Evolutionary conservation across 2,888 invertebrate genomes (phyloP).

Genomic region (Acrobasis repandana): DNA sequence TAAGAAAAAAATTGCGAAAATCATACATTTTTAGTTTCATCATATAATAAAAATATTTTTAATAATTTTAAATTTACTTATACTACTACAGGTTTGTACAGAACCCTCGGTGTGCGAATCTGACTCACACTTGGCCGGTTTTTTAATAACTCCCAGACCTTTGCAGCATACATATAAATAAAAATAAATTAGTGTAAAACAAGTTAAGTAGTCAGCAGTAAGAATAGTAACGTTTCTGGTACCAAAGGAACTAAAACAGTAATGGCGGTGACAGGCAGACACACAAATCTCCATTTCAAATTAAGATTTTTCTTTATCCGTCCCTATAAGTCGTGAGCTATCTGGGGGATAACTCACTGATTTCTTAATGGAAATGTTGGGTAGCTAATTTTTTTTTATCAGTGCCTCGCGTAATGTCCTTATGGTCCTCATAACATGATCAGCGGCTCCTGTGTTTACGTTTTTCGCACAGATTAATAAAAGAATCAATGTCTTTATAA

Average conservation of each 20-base stretch:
- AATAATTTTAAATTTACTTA: too few relatives aligned
- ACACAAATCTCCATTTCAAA: conserved; percentile 32
- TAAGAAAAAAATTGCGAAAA: too few relatives aligned
- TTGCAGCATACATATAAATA: too few relatives aligned
- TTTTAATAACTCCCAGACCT: too few relatives aligned
- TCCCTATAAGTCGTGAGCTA: conserved; percentile 29
- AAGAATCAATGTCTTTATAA: not conserved
- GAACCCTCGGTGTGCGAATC: too few relatives aligned
- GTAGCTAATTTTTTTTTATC: conserved; percentile 28
- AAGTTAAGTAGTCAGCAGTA: not conserved
- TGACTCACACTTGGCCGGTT: too few relatives aligned
- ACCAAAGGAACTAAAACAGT: conserved; percentile 8
- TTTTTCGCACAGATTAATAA: conserved; percentile 12
- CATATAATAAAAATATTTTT: too few relatives aligned
- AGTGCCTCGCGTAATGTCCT: conserved; percentile 21
- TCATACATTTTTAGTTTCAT: too few relatives aligned
- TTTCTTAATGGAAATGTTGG: conserved; percentile 35
- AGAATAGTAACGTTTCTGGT: not conserved
- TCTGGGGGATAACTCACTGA: conserved; percentile 30
- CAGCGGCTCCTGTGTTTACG: conserved; percentile 14
- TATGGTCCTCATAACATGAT: conserved; percentile 13
- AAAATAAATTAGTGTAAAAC: too few relatives aligned
- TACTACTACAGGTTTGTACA: too few relatives aligned
- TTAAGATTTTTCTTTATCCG: conserved; percentile 37
- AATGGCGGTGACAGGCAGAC: conserved; percentile 24